Evolutionary conservation across 2,797 vertebrate species (phyloP).

Genomic region (Clarias laeviceps): DNA sequence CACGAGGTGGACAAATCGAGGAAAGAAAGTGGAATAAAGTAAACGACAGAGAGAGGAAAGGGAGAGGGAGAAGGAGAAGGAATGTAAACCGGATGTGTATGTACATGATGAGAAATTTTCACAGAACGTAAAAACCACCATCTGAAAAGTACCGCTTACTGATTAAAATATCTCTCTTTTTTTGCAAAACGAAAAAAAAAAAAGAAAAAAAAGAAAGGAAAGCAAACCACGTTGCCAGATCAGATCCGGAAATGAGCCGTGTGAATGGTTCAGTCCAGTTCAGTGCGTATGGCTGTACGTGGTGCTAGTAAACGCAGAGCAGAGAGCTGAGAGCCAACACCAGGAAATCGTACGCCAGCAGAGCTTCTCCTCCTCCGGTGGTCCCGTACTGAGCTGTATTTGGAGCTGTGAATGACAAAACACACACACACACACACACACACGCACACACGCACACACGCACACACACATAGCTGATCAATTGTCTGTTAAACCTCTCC

Average conservation of each 20-base stretch:
- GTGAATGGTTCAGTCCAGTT: constrained; percentile 87
- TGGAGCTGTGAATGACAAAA: constrained; percentile 85
- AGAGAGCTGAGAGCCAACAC: constrained; percentile 91
- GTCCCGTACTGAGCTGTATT: constrained; percentile 95
- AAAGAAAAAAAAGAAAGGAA: constrained; percentile 4
- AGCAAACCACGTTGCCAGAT: constrained; percentile 89
- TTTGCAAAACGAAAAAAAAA: constrained; percentile 69
- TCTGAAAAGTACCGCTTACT: constrained; percentile 80
- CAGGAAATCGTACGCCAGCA: constrained; percentile 93
- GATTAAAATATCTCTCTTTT: constrained; percentile 85
- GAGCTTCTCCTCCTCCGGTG: constrained; percentile 86
- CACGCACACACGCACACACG: constrained; percentile 63
- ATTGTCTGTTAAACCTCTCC: not conserved
- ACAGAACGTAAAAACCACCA: constrained; percentile 77
- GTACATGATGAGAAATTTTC: constrained; percentile 88
- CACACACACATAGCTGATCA: constrained; percentile 44
- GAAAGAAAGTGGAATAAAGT: constrained; percentile 63
- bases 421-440: constrained; percentile 60
- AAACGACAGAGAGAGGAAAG: constrained; percentile 27
- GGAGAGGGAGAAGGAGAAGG: constrained; percentile 56
- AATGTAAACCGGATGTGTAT: constrained; percentile 81
- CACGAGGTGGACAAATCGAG: constrained; percentile 86
- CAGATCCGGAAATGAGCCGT: constrained; percentile 90
- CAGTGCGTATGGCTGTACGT: constrained; percentile 87
- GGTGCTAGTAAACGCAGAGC: constrained; percentile 92